Evolutionary conservation across 2,888 invertebrate genomes (phyloP), one percentile per base, ranked within the genome.

Genomic region (Ischnura elegans): DNA sequence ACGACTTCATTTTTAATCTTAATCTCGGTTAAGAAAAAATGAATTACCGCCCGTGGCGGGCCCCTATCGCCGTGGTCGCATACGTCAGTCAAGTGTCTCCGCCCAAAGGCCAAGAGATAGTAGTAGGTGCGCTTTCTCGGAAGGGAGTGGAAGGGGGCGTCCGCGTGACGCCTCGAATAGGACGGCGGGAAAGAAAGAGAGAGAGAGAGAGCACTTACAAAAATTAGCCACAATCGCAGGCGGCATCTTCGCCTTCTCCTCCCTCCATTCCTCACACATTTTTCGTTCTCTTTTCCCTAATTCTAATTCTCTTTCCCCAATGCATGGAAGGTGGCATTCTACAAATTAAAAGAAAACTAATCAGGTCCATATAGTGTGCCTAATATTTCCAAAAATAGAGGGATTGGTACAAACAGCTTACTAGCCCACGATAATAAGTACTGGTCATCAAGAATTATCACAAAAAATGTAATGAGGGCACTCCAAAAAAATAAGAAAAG

Each of bases 181-280:
- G 55, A 61, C 66, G n/a, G 90, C 90, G 90, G 61, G n/a, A n/a
- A n/a, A n/a, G n/a, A n/a, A n/a, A n/a, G n/a, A n/a, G n/a, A n/a
- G n/a, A n/a, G n/a, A n/a, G n/a, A n/a, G 90, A 90, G 90, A 61
- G 90, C 90, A 90, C 90, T 90, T 66, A 90, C 66, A 61, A 90
- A 90, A 90, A 90, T 90, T 90, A 61, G 55, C 16, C 29, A 90
- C 29, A 47, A 90, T 90, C 61, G 36, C 90, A 13, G 55, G 55
- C 61, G 90, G 90, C 90, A 90, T 90, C 90, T 90, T 61, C 47
- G 51, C 90, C 43, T 36, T 61, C 55, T 43, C 43, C 42, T 43
- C 19, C 42, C 19, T 43, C 16, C 76, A 29, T 43, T 36, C 90
- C 42, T 43, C n/a, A 10, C n/a, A 16, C 21, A 21, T 10, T 25